Conservation (phyloP, 2,113 vertebrate genomes). For the Astur gentilis region DNA sequence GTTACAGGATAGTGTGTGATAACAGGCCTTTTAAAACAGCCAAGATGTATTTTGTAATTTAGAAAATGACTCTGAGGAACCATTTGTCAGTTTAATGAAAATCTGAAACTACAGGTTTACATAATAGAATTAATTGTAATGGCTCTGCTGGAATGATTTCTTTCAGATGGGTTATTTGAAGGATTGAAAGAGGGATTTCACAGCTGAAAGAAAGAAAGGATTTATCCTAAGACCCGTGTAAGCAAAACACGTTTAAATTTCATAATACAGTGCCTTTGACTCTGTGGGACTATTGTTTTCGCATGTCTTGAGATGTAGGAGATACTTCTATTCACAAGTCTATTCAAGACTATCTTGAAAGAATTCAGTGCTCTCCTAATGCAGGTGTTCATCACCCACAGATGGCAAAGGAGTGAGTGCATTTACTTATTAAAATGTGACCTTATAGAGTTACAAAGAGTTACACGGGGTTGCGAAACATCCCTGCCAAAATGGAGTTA, state of each 20-base stretch:
- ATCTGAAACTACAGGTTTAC: conserved; percentile 48
- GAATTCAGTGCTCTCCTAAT: neutral
- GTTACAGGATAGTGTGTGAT: conserved; percentile 21
- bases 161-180: conserved; percentile 43
- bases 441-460: conserved; percentile 24
- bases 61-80: conserved; percentile 39
- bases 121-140: conserved; percentile 57
- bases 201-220: conserved; percentile 59
- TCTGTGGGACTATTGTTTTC: conserved; percentile 52
- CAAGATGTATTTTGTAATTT: conserved; percentile 34
- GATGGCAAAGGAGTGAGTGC: neutral
- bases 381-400: conserved; percentile 50
- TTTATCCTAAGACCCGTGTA: conserved; percentile 50
- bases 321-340: conserved; percentile 48
- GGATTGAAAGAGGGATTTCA: conserved; percentile 51
- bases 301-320: conserved; percentile 33
- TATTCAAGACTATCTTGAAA: conserved; percentile 46
- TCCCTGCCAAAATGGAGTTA: neutral
- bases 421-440: conserved; percentile 46
- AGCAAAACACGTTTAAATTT: conserved; percentile 52
- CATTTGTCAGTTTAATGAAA: conserved; percentile 37
- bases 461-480: neutral
- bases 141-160: conserved; percentile 54
- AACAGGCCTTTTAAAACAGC: neutral
- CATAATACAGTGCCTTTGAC: conserved; percentile 19